A percentile compares a stretch with the other conserved stretches of the same genome.
phyloP scores from a whole-genome alignment of 2,113 vertebrate species.

The Thalassoma bifasciatum region DNA sequence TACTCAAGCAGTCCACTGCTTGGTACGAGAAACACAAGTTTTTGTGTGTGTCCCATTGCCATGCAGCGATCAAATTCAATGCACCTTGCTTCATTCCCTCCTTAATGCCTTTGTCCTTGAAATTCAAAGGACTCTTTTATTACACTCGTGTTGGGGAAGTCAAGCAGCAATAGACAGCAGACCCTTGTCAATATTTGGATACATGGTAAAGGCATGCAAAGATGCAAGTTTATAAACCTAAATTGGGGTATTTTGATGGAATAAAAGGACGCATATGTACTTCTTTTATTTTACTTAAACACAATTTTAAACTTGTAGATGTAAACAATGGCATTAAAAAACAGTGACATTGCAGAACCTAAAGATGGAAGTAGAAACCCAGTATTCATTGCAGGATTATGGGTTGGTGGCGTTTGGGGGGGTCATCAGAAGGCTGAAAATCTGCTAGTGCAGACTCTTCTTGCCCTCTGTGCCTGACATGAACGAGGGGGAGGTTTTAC shows the following conservation, averaged over 20 bases:
- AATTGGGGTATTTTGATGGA: constrained; percentile 10
- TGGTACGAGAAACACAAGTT: constrained; percentile 41
- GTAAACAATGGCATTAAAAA: constrained; percentile 16
- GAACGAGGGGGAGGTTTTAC: constrained; percentile 81
- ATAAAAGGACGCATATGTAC: neutral
- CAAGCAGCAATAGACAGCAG: constrained; percentile 66
- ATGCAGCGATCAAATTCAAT: constrained; percentile 31
- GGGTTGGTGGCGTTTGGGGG: neutral
- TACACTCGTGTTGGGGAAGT: constrained; percentile 75
- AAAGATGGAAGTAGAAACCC: constrained; percentile 49
- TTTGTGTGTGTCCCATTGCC: constrained; percentile 41
- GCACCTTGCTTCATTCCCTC: constrained; percentile 51
- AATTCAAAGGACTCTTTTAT: constrained; percentile 71
- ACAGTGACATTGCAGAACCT: constrained; percentile 72
- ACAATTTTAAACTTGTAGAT: constrained; percentile 13
- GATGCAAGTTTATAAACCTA: constrained; percentile 33
- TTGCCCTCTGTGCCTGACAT: constrained; percentile 52
- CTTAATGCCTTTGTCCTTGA: constrained; percentile 78
- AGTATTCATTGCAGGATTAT: constrained; percentile 63
- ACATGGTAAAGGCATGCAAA: constrained; percentile 53
- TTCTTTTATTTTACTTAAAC: constrained; percentile 33
- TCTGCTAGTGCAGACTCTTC: constrained; percentile 10
- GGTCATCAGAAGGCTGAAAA: constrained; percentile 45
- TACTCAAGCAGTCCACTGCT: constrained; percentile 58
- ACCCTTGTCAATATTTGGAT: constrained; percentile 72